Percentiles rank a stretch among this genome's conserved stretches.
These are phyloP conservation scores for Poeciliopsis infans DNA, from an alignment of 2,797 vertebrate species.

Conservation along the genomic window DNA sequence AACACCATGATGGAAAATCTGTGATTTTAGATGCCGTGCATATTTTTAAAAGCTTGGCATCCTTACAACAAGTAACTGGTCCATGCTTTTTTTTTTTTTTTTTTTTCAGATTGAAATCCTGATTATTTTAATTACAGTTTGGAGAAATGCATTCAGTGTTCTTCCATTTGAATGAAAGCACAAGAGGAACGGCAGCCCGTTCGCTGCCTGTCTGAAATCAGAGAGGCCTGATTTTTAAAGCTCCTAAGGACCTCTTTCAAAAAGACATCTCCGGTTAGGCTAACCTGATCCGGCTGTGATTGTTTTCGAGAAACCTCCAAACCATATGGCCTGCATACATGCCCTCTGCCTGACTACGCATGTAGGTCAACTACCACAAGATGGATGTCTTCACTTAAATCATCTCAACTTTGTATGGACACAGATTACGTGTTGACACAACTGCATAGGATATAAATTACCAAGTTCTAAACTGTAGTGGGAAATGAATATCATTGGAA, in stretches of 20 bases:
- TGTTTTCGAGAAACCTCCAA: slow-evolving; percentile 65
- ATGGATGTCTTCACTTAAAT: slow-evolving; percentile 64
- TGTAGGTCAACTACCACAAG: slow-evolving; percentile 74
- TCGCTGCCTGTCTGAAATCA: slow-evolving; percentile 49
- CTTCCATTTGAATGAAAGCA: slow-evolving; percentile 8
- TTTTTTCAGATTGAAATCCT: slow-evolving; percentile 1
- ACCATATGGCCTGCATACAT: slow-evolving; percentile 71
- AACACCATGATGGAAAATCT: background rate
- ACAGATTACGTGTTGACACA: slow-evolving; percentile 48
- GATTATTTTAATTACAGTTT: background rate
- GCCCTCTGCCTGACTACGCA: slow-evolving; percentile 56
- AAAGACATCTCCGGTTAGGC: slow-evolving; percentile 65
- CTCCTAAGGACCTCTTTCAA: slow-evolving; percentile 46
- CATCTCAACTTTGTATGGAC: slow-evolving; percentile 26
- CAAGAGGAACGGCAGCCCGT: slow-evolving; percentile 31
- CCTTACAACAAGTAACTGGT: background rate
- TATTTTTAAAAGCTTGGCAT: background rate
- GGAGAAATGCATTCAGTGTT: background rate
- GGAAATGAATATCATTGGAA: slow-evolving; percentile 55
- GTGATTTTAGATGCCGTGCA: background rate
- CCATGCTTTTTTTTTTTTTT: background rate
- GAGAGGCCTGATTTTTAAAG: slow-evolving; percentile 40
- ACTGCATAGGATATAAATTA: slow-evolving; percentile 49
- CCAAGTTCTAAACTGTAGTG: slow-evolving; percentile 44
- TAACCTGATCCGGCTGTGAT: slow-evolving; percentile 72